These are phyloP conservation scores for Cottoperca gobio DNA, from an alignment of 2,797 vertebrate species.

Conservation along the genomic window DNA sequence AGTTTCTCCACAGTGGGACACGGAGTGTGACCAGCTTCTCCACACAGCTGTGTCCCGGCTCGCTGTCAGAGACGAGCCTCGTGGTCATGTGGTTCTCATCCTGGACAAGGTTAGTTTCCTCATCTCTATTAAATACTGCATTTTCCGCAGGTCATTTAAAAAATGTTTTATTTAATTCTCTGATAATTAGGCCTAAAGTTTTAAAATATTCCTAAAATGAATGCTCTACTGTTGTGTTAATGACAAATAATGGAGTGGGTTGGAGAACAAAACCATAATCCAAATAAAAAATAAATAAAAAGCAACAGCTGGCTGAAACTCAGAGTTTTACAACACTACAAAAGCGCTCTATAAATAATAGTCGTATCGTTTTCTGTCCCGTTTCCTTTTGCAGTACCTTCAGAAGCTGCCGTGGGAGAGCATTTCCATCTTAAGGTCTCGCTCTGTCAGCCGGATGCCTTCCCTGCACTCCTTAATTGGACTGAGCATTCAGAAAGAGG, in stretches of 20 bases:
- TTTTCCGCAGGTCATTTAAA: not conserved
- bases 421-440: slow-evolving; percentile 81
- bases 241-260: no score
- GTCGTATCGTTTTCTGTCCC: not conserved
- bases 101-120: slow-evolving; percentile 89
- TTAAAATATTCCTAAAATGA: no score
- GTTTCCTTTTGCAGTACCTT: slow-evolving; percentile 84
- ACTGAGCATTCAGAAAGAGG: slow-evolving; percentile 85
- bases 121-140: not conserved
- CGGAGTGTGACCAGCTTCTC: slow-evolving; percentile 80
- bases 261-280: no score
- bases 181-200: no score
- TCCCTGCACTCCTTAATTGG: slow-evolving; percentile 90
- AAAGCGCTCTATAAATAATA: no score
- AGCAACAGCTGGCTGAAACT: no score
- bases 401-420: slow-evolving; percentile 96
- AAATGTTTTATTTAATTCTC: no score
- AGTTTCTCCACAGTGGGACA: slow-evolving; percentile 75
- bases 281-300: no score
- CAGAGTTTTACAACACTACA: no score
- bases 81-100: slow-evolving; percentile 88
- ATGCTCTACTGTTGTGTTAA: no score
- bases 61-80: slow-evolving; percentile 48
- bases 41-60: slow-evolving; percentile 73
- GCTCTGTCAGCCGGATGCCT: slow-evolving; percentile 90